Percentiles rank a stretch among this genome's conserved stretches.
These are phyloP conservation scores for Stegodyphus mimosarum DNA, from an alignment of 1,140 invertebrate species.

Conservation along the genomic window DNA sequence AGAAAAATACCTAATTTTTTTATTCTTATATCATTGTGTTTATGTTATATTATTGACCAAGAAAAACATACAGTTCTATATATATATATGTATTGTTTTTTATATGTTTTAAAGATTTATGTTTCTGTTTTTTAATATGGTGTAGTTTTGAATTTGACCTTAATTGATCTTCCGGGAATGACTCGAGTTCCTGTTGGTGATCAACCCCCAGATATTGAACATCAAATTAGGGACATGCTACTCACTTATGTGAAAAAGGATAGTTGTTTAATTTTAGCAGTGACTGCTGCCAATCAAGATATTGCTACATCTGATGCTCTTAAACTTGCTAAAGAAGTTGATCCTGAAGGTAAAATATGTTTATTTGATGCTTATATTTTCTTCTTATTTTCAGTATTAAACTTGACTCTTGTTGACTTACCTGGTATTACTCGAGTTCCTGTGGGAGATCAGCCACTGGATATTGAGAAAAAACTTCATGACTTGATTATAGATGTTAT, in stretches of 20 bases:
- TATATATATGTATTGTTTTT: too few species aligned
- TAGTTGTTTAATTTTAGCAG: conserved; percentile 92
- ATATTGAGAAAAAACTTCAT: conserved; percentile 93
- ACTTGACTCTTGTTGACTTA: conserved; percentile 59
- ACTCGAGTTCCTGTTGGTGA: conserved; percentile 96
- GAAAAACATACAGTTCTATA: too few species aligned
- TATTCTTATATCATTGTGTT: too few species aligned
- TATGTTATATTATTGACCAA: too few species aligned
- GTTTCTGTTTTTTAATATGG: background rate
- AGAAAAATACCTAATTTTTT: too few species aligned
- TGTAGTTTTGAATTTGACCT: conserved; percentile 90
- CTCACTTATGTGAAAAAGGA: conserved; percentile 93
- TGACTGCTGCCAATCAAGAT: conserved; percentile 97
- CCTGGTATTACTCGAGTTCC: conserved; percentile 69
- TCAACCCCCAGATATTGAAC: conserved; percentile 92
- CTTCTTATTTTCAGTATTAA: conserved; percentile 56
- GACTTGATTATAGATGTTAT: conserved; percentile 96
- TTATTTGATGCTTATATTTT: conserved; percentile 5
- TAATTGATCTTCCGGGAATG: conserved; percentile 94
- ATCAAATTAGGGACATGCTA: conserved; percentile 93
- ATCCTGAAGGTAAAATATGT: conserved; percentile 80
- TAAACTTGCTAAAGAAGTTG: conserved; percentile 93
- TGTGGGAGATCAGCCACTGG: conserved; percentile 91
- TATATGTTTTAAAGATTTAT: background rate
- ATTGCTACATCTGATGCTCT: conserved; percentile 96